Base-by-base conservation (phyloP, 2,113 vertebrate genomes). In the Anseranas semipalmata region DNA sequence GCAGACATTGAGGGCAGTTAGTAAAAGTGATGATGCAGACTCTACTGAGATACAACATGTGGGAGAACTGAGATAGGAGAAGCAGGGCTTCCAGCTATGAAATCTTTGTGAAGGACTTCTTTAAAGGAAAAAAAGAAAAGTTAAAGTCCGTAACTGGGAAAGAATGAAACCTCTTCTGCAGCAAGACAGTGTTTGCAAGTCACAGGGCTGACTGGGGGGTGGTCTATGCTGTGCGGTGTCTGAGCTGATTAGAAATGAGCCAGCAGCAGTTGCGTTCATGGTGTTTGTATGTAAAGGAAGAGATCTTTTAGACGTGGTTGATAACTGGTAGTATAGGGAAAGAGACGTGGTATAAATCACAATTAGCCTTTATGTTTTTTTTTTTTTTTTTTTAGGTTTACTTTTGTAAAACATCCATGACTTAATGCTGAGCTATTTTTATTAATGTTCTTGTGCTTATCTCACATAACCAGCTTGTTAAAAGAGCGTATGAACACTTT, bases 391-490 rank as follows among this genome's bases (percentile, higher is more conserved):
- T 75, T 81, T 39, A 18, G 45, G 45, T 68, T 70, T 93, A 21
- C 73, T 90, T 96, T 66, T 94, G 73, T 93, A 81, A 95, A 93
- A 85, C 12, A 30, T 55, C 63, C 53, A 41, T 91, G 90, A 74
- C 68, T 91, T 96, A 82, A 78, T 59, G 77, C 90, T 72, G 90
- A 93, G 91, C 79, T 94, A 80, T 97, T 97, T 97, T 95, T 95
- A 76, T 95, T 84, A 85, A 94, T 90, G 90, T 91, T 85, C 82
- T 73, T 74, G 66, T 1, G 71, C 95, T 97, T 97, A 97, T 97
- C 97, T 95, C 74, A 0, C 80, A 66, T 93, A 95, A 94, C 94
- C 96, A 97, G 96, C 96, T 97, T 97, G 94, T 91, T 89, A 93
- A 94, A 90, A 94, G 85, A 58, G 83, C 91, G 95, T 94, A 83